Percentiles rank a stretch among this genome's conserved stretches.
Conservation (phyloP, 2,113 vertebrate species). For the Trachemys scripta region DNA sequence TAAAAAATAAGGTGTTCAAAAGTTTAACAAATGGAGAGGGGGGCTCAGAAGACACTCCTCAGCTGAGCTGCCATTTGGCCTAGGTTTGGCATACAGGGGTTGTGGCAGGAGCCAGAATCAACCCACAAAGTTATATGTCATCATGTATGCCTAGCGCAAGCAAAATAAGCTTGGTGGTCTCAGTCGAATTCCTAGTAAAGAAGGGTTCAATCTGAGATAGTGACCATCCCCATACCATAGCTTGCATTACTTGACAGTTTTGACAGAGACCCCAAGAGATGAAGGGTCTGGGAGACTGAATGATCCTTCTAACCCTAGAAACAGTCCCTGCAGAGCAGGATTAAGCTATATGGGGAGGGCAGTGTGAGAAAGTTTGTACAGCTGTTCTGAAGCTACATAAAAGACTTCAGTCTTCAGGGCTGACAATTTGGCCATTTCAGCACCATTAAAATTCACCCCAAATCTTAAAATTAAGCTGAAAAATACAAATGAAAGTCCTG, state of each 20-base stretch:
- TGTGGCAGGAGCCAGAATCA: neutral
- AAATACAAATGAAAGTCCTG: neutral
- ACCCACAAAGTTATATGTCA: neutral
- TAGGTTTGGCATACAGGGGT: neutral
- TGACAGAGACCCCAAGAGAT: rapidly evolving
- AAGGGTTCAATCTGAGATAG: neutral
- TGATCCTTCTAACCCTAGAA: neutral
- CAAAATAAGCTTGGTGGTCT: neutral
- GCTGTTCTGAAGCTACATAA: neutral
- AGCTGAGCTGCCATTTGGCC: too few species aligned
- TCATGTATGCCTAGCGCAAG: neutral
- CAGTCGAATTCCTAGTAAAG: neutral
- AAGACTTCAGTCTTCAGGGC: neutral
- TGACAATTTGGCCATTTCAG: neutral
- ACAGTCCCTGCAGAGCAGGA: neutral
- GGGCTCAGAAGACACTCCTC: too few species aligned
- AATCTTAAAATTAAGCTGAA: neutral
- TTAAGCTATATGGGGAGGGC: neutral
- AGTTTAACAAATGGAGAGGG: too few species aligned
- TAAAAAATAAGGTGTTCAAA: too few species aligned
- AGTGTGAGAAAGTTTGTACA: neutral
- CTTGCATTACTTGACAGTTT: neutral
- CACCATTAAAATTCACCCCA: neutral
- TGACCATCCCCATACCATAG: neutral
- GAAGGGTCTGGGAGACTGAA: neutral